Percentiles rank a stretch among this genome's conserved stretches.
These are phyloP conservation scores for Rhagium mordax DNA, from an alignment of 2,888 invertebrate species.

Conservation along the genomic window DNA sequence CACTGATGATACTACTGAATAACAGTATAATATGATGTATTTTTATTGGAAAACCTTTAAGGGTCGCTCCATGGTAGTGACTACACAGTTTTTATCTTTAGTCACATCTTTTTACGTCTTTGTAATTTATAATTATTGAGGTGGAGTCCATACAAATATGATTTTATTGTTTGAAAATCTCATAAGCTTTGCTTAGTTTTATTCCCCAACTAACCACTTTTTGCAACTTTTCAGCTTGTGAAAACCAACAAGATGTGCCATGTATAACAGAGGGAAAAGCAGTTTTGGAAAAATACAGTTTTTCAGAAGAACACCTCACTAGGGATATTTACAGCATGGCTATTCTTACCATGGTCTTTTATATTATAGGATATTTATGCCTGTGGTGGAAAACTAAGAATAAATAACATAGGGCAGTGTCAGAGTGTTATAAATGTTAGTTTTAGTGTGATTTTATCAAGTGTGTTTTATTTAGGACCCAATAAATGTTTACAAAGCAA, in stretches of 20 bases:
- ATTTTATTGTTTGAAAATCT: too few species aligned
- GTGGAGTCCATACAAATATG: too few species aligned
- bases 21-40: too few species aligned
- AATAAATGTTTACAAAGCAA: neutral
- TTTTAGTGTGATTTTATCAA: too few species aligned
- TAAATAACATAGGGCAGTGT: neutral
- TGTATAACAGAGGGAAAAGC: constrained; percentile 82
- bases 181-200: neutral
- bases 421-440: neutral
- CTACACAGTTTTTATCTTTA: too few species aligned
- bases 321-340: constrained; percentile 79
- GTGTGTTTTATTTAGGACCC: neutral
- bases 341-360: constrained; percentile 79
- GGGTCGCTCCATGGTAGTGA: too few species aligned
- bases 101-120: too few species aligned
- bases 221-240: constrained; percentile 74
- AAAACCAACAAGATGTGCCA: constrained; percentile 75
- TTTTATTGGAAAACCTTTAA: too few species aligned
- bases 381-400: constrained; percentile 69
- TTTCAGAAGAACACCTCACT: constrained; percentile 76
- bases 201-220: neutral
- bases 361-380: constrained; percentile 79
- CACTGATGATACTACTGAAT: too few species aligned
- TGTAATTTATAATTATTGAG: too few species aligned
- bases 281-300: constrained; percentile 83